Base-by-base conservation (phyloP, 2,797 vertebrate species). In the Orestias chungarensis region DNA sequence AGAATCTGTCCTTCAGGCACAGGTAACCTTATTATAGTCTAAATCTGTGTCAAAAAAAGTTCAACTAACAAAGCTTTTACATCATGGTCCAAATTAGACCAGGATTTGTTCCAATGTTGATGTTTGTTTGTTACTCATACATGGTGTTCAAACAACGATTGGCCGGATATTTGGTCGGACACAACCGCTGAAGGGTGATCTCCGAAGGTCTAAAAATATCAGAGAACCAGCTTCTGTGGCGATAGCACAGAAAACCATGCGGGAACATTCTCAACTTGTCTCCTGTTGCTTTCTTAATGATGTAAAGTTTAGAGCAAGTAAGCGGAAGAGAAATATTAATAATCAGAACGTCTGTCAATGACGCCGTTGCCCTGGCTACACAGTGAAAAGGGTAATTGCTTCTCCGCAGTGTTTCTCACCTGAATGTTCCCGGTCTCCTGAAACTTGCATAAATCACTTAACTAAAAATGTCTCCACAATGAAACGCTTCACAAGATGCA, bases 361-460 rank as follows among this genome's bases (percentile, higher is more conserved):
- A 81, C 62, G 44, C 40, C 8, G 81, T 85, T 86, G 70, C 85
- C 82, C 82, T 87, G 86, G 86, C 70, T 89, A 90, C 82, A 61
- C 46, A 0, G 46, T 55, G 15, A 69, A 83, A 65, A 84, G 72
- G 70, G 73, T 78, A 70, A 88, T 77, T 75, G 71, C 75, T 68
- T 59, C 75, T 49, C 61, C 20, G 74, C 71, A 54, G 64, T 86
- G 57, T 85, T 75, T 88, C 61, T 74, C 86, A 90, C 83, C 74
- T 81, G 74, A 78, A 83, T 71, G 72, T 86, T 80, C 82, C 57
- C 67, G 57, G 68, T 70, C 70, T 70, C 46, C 70, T 70, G 50
- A 80, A 90, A 87, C 76, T 84, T 84, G 79, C 72, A 78, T 64
- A 67, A 83, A 83, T 52, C 70, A 73, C 84, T 82, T 74, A 80